These are phyloP conservation scores for Anas platyrhynchos DNA, from an alignment of 2,113 vertebrate species.

Conservation along the genomic window DNA sequence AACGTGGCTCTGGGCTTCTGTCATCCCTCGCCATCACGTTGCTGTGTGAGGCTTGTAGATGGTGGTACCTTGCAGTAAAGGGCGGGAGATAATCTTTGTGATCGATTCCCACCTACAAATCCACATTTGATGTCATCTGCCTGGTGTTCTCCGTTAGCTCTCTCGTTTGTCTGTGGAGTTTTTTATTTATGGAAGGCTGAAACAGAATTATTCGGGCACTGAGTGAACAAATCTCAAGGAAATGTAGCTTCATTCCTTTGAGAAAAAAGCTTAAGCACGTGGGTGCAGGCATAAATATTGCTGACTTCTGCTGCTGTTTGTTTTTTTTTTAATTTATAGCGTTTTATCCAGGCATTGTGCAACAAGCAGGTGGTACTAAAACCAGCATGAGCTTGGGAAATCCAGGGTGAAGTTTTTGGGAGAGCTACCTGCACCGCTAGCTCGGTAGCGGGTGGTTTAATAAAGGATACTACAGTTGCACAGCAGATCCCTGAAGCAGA, in stretches of 20 bases:
- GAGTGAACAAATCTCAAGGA: background rate
- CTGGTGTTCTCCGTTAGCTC: background rate
- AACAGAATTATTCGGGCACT: background rate
- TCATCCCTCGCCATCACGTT: rapidly evolving
- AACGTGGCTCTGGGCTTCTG: background rate
- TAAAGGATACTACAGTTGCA: background rate
- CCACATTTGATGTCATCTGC: background rate
- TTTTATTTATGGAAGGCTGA: background rate
- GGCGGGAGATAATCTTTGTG: rapidly evolving
- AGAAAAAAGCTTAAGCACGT: background rate
- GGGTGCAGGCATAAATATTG: background rate
- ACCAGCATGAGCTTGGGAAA: background rate
- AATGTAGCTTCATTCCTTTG: background rate
- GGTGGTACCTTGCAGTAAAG: background rate
- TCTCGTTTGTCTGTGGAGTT: background rate
- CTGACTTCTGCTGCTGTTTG: background rate
- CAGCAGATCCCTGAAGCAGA: background rate
- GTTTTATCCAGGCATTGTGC: background rate
- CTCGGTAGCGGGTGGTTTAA: background rate
- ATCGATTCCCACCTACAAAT: background rate
- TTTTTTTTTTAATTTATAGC: background rate
- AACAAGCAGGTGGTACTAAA: background rate
- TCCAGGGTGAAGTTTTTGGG: background rate
- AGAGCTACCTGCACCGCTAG: background rate
- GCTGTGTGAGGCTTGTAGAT: rapidly evolving